phyloP scores from a whole-genome alignment of 2,113 vertebrate species.

The Sceloporus tristichus region DNA sequence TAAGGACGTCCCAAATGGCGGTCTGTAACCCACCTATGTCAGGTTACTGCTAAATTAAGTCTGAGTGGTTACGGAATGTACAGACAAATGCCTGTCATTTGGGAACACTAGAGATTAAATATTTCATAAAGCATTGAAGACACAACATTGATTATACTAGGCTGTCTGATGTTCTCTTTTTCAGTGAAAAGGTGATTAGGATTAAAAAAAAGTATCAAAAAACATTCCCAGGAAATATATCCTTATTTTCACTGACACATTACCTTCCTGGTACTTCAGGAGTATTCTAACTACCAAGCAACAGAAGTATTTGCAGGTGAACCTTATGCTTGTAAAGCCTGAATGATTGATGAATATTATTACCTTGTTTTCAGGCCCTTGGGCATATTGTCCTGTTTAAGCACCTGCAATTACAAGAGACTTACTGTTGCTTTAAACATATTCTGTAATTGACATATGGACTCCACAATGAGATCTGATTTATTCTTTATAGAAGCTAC shows the following conservation, averaged over 20 bases:
- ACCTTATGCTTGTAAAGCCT: not conserved
- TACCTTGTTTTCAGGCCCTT: not conserved
- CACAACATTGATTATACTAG: not conserved
- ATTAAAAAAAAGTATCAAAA: not conserved
- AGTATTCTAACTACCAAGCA: not conserved
- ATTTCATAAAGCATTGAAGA: not conserved
- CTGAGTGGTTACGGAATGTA: not conserved
- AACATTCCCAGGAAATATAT: too few relatives aligned
- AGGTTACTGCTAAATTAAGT: not conserved
- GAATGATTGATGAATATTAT: not conserved
- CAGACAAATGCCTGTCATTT: not conserved
- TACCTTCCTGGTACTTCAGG: not conserved
- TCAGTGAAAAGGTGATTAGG: not conserved
- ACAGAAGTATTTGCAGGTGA: not conserved
- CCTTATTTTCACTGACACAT: not conserved
- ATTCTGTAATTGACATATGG: not conserved
- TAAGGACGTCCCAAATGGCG: too few relatives aligned
- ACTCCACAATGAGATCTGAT: not conserved
- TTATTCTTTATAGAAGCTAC: not conserved
- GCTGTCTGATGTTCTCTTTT: not conserved
- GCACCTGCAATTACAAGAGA: conserved; percentile 22
- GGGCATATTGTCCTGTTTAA: not conserved
- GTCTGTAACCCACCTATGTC: not conserved
- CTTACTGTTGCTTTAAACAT: fast-evolving
- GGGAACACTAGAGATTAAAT: not conserved